These are phyloP conservation scores for Epiblema foenella DNA, from an alignment of 2,888 invertebrate genomes.

Conservation along the genomic window DNA sequence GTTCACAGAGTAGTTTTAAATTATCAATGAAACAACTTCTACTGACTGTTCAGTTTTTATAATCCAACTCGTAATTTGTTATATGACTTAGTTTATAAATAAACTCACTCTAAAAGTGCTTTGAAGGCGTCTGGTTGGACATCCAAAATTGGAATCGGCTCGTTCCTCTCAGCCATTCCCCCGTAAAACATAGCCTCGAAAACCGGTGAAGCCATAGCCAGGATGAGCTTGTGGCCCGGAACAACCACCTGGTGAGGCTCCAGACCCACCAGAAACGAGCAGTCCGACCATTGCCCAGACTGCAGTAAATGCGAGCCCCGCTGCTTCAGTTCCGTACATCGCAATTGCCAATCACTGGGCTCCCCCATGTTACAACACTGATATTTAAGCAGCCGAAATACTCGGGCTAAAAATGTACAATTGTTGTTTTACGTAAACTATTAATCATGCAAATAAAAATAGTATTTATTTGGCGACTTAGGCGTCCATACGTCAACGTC, in stretches of 20 bases:
- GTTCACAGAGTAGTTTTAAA: too few species aligned
- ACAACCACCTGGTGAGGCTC: slow-evolving; percentile 90
- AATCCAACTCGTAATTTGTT: too few species aligned
- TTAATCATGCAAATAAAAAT: slow-evolving; percentile 37
- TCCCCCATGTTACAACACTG: slow-evolving; percentile 76
- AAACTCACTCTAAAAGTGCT: slow-evolving; percentile 89
- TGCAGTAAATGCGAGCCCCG: slow-evolving; percentile 90
- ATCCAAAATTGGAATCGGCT: slow-evolving; percentile 92
- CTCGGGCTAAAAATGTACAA: slow-evolving; percentile 8
- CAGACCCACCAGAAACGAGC: slow-evolving; percentile 91
- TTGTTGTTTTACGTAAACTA: slow-evolving; percentile 37
- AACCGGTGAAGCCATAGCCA: slow-evolving; percentile 95
- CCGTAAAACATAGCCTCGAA: slow-evolving; percentile 96
- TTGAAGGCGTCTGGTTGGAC: slow-evolving; percentile 95
- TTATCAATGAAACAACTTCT: too few species aligned
- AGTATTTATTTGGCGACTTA: slow-evolving; percentile 2
- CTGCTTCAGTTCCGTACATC: slow-evolving; percentile 88
- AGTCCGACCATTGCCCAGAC: slow-evolving; percentile 93
- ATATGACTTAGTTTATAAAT: background rate
- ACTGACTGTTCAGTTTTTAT: too few species aligned
- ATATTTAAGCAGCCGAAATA: background rate
- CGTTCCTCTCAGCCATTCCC: slow-evolving; percentile 91
- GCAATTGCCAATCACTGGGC: slow-evolving; percentile 91
- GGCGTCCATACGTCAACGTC: slow-evolving; percentile 24
- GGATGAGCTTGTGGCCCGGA: slow-evolving; percentile 90